Base-by-base conservation (phyloP, 2,797 vertebrate genomes). In the Thripadectes ignobilis region DNA sequence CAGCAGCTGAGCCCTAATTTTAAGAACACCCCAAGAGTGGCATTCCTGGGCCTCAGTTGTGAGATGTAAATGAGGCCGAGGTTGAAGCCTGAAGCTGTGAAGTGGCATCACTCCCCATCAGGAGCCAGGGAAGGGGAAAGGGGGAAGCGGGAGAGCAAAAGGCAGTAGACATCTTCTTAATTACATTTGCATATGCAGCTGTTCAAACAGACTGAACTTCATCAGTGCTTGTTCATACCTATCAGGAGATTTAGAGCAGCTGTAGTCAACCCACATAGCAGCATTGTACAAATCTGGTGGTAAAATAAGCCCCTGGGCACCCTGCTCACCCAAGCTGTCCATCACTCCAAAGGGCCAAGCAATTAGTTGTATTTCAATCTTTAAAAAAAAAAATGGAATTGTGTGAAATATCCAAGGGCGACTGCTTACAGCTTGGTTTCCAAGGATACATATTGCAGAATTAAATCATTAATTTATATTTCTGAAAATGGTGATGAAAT, bases 151-250 rank as follows among this genome's bases (percentile, higher is more conserved):
- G 46, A 62, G 52, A 85, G 81, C 51, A 51, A 86, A 68, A 93
- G 92, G 80, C 86, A 67, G 34, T 45, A 20, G 66, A 68, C 62
- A 81, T 93, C 85, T 62, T 83, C 78, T 96, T 96, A 95, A 93
- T 97, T 96, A 89, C 83, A 97, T 71, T 96, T 97, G 92, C 96
- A 96, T 93, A 41, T 95, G 96, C 96, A 96, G 95, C 94, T 96
- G 94, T 97, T 97, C 96, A 97, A 98, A 97, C 85, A 97, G 93
- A 39, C 4, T 27, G 75, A 85, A 87, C 77, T 91, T 94, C 59
- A 38, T 76, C 88, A 69, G 48, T 89, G 95, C 90, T 95, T 76
- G 52, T 88, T 92, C 86, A 45, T 90, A 83, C 87, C 89, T 93
- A 71, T 10, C 69, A 38, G 85, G 84, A 88, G 93, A 96, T 92